phyloP scores from a whole-genome alignment of 1,140 invertebrate species.

The Drosophila mojavensis region DNA sequence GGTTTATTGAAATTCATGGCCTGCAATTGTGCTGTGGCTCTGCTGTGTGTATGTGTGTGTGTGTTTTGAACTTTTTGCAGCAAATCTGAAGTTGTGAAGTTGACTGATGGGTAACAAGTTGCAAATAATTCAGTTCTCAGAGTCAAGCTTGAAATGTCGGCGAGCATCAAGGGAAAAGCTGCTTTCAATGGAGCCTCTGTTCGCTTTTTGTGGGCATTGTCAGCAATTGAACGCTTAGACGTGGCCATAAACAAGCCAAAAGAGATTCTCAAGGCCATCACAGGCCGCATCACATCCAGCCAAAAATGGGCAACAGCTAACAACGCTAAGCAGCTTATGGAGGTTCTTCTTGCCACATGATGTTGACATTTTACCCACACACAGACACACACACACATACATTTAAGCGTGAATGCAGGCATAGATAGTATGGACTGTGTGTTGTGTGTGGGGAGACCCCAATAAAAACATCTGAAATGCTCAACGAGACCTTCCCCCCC shows the following conservation, averaged over 20 bases:
- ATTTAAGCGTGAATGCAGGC: not conserved
- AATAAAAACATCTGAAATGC: slow-evolving; percentile 24
- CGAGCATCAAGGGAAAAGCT: slow-evolving; percentile 32
- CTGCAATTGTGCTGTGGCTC: not conserved
- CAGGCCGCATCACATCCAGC: not conserved
- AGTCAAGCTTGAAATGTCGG: slow-evolving; percentile 19
- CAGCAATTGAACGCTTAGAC: slow-evolving; percentile 40
- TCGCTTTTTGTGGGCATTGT: slow-evolving; percentile 32
- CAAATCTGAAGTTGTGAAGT: not conserved
- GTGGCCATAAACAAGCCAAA: slow-evolving; percentile 43
- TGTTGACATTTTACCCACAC: slow-evolving; percentile 42
- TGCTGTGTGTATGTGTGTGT: not conserved
- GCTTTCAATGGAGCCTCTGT: slow-evolving; percentile 30
- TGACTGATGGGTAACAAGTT: not conserved
- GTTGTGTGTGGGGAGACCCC: slow-evolving; percentile 34
- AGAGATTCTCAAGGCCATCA: slow-evolving; percentile 40
- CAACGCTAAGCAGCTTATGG: slow-evolving; percentile 42
- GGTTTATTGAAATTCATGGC: slow-evolving; percentile 26
- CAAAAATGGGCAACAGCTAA: slow-evolving; percentile 19
- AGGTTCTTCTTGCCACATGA: slow-evolving; percentile 13
- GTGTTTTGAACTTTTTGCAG: not conserved
- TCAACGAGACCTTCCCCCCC: slow-evolving; percentile 5
- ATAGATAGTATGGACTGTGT: not conserved
- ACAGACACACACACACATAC: slow-evolving; percentile 1
- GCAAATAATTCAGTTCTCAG: slow-evolving; percentile 23